Evolutionary conservation across 2,797 vertebrate genomes (phyloP).

Genomic region (Artibeus lituratus): DNA sequence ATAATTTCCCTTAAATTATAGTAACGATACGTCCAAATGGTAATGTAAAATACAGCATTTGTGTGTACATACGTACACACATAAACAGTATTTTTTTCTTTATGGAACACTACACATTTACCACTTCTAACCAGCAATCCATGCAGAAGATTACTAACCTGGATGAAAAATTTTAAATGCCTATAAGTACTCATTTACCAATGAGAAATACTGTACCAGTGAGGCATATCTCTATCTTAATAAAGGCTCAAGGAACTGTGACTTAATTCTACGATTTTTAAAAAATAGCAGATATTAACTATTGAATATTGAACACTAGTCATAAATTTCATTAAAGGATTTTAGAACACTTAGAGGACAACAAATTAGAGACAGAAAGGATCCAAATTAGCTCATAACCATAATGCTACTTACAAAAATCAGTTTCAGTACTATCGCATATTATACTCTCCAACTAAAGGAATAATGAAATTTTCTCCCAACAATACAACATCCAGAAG

Average conservation of each 20-base stretch:
- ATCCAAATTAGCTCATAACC: neutral
- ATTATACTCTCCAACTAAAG: neutral
- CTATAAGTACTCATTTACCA: neutral
- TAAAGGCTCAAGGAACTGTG: neutral
- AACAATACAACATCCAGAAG: constrained; percentile 23
- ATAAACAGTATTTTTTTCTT: neutral
- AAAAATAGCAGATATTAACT: neutral
- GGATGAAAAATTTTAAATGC: constrained; percentile 29
- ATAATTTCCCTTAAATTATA: neutral
- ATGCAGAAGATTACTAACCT: neutral
- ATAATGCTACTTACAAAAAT: neutral
- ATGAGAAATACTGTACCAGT: neutral
- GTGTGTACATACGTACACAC: neutral
- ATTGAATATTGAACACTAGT: constrained; percentile 7
- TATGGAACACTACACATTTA: neutral
- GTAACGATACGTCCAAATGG: neutral
- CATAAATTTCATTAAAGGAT: neutral
- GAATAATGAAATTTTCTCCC: neutral
- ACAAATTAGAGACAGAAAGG: neutral
- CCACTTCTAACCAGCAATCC: constrained; percentile 25
- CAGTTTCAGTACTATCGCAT: neutral
- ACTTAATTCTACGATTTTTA: neutral
- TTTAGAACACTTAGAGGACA: constrained; percentile 30
- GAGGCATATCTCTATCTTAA: neutral
- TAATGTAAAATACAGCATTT: neutral